phyloP scores from a whole-genome alignment of 2,113 vertebrate species.

The Prinia subflava region DNA sequence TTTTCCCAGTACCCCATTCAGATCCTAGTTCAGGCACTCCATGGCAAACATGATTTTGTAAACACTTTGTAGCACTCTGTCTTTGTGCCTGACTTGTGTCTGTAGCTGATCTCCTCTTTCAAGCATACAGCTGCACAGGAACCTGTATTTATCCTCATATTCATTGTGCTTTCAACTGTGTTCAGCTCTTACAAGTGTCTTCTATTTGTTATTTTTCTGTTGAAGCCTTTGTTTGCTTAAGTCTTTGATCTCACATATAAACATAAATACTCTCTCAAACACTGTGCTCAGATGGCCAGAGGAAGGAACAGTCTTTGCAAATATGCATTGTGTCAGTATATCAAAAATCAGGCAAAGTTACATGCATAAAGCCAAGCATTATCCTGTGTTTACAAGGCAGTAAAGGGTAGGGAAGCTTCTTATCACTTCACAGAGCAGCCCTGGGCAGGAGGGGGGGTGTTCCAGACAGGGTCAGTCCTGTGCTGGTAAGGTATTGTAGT shows the following conservation, averaged over 20 bases:
- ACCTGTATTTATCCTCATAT: not conserved
- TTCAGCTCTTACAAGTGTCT: not conserved
- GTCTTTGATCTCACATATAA: slow-evolving; percentile 9
- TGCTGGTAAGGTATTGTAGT: not conserved
- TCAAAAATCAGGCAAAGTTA: slow-evolving; percentile 9
- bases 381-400: slow-evolving; percentile 11
- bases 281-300: not conserved
- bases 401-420: not conserved
- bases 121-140: not conserved
- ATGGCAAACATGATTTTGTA: not conserved
- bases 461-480: not conserved
- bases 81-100: not conserved
- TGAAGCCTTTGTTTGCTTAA: not conserved
- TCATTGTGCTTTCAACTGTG: not conserved
- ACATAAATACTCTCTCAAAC: slow-evolving; percentile 9
- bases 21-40: not conserved
- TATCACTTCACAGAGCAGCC: not conserved
- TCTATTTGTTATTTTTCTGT: slow-evolving; percentile 36
- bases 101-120: not conserved
- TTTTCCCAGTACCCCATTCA: not conserved
- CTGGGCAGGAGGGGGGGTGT: not conserved
- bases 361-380: not conserved
- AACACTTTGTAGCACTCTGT: not conserved
- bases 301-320: slow-evolving; percentile 40
- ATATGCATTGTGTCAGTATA: slow-evolving; percentile 18